Evolutionary conservation across 2,888 invertebrate genomes (phyloP), one percentile per base, ranked within the genome.

Genomic region (Laspeyria flexula): DNA sequence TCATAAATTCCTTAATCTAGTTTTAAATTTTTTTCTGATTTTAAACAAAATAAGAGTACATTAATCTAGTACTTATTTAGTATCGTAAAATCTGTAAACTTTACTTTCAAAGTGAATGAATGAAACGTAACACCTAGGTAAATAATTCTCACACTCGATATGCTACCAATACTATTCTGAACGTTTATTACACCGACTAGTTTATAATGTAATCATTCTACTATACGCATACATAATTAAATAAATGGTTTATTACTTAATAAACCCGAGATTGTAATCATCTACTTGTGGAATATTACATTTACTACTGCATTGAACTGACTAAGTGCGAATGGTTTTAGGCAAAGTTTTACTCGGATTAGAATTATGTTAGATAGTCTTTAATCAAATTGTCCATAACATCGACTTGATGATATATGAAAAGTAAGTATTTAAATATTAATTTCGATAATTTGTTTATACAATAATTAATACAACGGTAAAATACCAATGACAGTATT

Each of bases 221-320:
- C 49, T 65, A 55, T 55, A 55, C 46, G 52, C 62, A 58, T 65
- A 50, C 52, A 55, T 65, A 55, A 62, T 58, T 54, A 65, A 65
- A 60, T 50, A 43, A 52, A 50, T 23, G 34, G 66, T 62, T 66
- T 65, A 61, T 58, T 61, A 55, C 62, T 58, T 64, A 65, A 64
- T 64, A 64, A 58, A 65, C 49, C 52, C 47, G 41, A 66, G 64
- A 61, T 66, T 50, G 54, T 64, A 55, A 61, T 64, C 62, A 56
- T 60, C 10, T 65, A 44, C 60, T 51, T 35, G 37, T 65, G 49
- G 65, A 65, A 65, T 60, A 65, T 63, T 63, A 60, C 46, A 44
- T 47, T 52, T 10, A 15, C 10, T 41, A 23, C 18, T 34, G 18
- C 18, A 34, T 15, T 30, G 1, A 31, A 33, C 12, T 16, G 10